Conservation (phyloP, 2,888 invertebrate genomes). For the Lamproptera curius region DNA sequence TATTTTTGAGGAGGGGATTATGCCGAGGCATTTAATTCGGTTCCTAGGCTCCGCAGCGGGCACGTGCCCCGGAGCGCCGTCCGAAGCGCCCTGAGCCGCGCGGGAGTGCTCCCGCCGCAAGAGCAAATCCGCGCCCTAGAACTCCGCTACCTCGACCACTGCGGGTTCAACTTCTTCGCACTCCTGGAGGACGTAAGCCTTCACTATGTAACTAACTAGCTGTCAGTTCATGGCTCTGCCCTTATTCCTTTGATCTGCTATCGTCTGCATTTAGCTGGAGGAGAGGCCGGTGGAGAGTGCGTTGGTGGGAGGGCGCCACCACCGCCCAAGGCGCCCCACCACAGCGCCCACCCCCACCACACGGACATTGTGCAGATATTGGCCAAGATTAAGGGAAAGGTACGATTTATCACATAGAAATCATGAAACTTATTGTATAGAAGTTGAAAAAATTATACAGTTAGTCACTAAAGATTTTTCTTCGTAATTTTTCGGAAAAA, state of each 20-base stretch:
- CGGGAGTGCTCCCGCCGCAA: constrained; percentile 81
- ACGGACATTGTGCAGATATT: constrained; percentile 83
- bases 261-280: constrained; percentile 42
- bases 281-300: constrained; percentile 56
- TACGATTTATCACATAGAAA: too few species aligned
- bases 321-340: constrained; percentile 22
- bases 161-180: constrained; percentile 85
- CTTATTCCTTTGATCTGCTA: too few species aligned
- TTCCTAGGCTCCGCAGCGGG: constrained; percentile 81
- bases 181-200: constrained; percentile 81
- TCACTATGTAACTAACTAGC: too few species aligned
- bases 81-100: constrained; percentile 83
- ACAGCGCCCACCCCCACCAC: constrained; percentile 57
- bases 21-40: too few species aligned
- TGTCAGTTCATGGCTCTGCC: too few species aligned
- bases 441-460: too few species aligned
- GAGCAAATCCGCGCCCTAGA: constrained; percentile 84
- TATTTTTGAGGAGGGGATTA: neutral
- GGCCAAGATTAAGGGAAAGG: constrained; percentile 85
- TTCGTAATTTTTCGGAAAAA: too few species aligned
- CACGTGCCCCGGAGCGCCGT: constrained; percentile 84
- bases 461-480: too few species aligned
- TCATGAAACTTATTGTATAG: too few species aligned
- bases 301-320: constrained; percentile 34
- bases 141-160: constrained; percentile 83